Conservation (phyloP, 2,888 invertebrate species). For the Protonemura montana region DNA sequence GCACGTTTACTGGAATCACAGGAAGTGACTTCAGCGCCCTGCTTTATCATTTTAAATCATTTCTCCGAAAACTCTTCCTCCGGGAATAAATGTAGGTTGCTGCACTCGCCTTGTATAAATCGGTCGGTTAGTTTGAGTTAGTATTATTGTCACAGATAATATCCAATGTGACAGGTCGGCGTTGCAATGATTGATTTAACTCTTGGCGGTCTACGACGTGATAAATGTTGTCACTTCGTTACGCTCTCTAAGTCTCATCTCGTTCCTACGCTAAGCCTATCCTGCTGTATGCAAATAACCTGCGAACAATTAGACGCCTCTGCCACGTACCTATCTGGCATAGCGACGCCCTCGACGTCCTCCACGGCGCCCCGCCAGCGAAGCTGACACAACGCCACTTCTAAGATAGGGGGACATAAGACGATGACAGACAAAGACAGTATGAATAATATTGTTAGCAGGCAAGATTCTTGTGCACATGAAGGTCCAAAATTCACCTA, state of each 20-base stretch:
- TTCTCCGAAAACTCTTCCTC: too few species aligned
- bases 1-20: background rate
- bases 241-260: background rate
- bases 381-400: background rate
- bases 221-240: slow-evolving; percentile 16
- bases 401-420: background rate
- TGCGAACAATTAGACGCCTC: slow-evolving; percentile 19
- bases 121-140: slow-evolving; percentile 2
- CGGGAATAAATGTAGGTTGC: too few species aligned
- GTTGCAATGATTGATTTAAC: slow-evolving; percentile 21
- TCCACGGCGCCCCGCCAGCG: background rate
- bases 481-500: background rate
- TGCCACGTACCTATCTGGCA: background rate
- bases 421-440: background rate
- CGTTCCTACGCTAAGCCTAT: background rate
- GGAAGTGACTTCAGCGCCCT: background rate
- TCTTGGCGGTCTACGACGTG: slow-evolving; percentile 13
- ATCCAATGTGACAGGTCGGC: background rate
- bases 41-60: background rate
- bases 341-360: background rate
- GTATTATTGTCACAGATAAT: slow-evolving; percentile 22
- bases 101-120: background rate
- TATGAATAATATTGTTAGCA: slow-evolving; percentile 7
- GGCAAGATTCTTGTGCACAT: background rate
- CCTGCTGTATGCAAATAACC: slow-evolving; percentile 22